Conservation (phyloP, 2,113 vertebrate genomes). For the Tyto alba region DNA sequence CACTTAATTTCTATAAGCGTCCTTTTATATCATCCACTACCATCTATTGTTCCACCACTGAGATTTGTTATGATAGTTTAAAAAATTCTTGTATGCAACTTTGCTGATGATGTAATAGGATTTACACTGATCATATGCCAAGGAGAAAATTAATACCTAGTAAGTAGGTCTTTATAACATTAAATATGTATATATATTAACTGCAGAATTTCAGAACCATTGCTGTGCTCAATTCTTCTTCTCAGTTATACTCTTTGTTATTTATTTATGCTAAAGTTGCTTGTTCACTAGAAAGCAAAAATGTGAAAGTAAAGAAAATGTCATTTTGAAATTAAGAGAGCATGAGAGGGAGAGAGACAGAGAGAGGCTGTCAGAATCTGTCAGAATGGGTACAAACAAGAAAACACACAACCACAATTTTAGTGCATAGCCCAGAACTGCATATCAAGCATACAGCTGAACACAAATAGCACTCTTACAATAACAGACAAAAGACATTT, state of each 20-base stretch:
- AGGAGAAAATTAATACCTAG: not conserved
- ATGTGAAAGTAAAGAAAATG: not conserved
- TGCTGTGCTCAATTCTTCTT: not conserved
- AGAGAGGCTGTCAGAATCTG: not conserved
- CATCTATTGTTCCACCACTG: not conserved
- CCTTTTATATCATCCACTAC: not conserved
- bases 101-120: not conserved
- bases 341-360: not conserved
- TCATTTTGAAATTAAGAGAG: not conserved
- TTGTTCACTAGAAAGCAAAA: not conserved
- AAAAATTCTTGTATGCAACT: not conserved
- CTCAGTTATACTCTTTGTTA: not conserved
- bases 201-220: not conserved
- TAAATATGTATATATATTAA: not conserved
- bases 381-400: not conserved
- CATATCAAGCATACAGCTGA: not conserved
- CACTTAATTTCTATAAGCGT: not conserved
- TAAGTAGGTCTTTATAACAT: not conserved
- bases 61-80: not conserved
- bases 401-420: not conserved
- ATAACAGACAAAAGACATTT: not conserved
- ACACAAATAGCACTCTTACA: not conserved
- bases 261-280: not conserved
- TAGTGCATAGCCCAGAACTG: not conserved
- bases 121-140: not conserved